phyloP scores from a whole-genome alignment of 2,113 vertebrate genomes.

The Albula glossodonta region DNA sequence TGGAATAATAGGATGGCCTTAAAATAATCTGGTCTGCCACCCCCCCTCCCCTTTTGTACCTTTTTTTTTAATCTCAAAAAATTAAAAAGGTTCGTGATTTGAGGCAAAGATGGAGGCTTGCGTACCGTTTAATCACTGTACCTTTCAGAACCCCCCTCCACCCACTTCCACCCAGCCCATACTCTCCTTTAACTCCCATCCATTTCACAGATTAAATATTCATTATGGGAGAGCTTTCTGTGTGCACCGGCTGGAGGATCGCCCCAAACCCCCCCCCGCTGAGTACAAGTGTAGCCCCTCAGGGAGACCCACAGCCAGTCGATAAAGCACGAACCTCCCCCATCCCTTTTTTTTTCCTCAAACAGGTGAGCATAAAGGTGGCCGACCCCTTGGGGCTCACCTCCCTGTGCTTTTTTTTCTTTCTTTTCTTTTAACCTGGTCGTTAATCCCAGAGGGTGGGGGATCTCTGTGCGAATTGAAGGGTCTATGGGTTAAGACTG shows the following conservation, averaged over 20 bases:
- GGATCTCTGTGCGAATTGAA: no score
- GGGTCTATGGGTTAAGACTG: neutral
- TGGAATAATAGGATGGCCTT: neutral
- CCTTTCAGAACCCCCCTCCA: neutral
- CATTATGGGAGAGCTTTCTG: constrained; percentile 12
- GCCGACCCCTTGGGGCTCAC: no score
- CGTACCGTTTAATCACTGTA: constrained; percentile 10
- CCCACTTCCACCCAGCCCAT: neutral
- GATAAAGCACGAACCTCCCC: no score
- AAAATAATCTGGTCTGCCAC: no score
- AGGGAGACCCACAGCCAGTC: no score
- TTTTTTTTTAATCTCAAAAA: neutral
- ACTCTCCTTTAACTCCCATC: constrained; percentile 19
- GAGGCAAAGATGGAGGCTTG: neutral
- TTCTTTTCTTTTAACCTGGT: no score
- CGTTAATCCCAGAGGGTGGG: no score
- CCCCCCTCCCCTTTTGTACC: neutral
- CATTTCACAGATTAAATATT: constrained; percentile 39
- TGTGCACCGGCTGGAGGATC: neutral
- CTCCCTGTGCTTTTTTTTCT: no score
- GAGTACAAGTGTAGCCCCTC: no score
- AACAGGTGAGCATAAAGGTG: neutral
- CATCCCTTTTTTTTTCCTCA: neutral
- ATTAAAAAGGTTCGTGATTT: constrained; percentile 7
- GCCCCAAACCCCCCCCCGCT: neutral